Evolutionary conservation across 35 echinoderm and acorn worm species (phyloP).

Genomic region (Lytechinus pictus): DNA sequence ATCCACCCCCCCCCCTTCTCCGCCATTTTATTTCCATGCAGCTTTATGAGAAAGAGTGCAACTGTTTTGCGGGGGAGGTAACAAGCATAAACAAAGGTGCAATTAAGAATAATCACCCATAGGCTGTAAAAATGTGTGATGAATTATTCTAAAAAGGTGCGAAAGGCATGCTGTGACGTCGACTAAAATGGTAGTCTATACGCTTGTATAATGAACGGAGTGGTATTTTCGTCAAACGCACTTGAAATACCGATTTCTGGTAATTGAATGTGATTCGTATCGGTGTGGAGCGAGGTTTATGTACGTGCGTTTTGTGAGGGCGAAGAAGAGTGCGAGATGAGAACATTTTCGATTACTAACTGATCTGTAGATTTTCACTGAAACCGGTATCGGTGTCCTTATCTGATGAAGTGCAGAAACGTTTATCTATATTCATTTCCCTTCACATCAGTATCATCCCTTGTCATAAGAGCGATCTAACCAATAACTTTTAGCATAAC

Average conservation of each 20-base stretch:
- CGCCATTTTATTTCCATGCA: not conserved
- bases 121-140: not conserved
- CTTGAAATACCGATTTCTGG: not conserved
- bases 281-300: no score
- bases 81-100: not conserved
- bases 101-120: not conserved
- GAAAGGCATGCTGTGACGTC: not conserved
- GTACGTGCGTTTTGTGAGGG: not conserved
- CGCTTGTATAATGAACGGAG: not conserved
- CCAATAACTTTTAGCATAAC: no score
- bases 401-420: no score
- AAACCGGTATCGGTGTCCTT: no score
- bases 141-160: slow-evolving; percentile 6
- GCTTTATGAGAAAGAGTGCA: not conserved
- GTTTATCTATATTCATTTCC: no score
- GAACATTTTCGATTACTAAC: no score
- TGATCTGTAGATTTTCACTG: no score
- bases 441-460: no score
- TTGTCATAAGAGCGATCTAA: no score
- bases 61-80: not conserved
- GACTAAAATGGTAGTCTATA: not conserved
- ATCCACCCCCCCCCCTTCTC: not conserved
- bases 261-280: not conserved
- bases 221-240: not conserved
- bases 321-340: not conserved